phyloP scores from a whole-genome alignment of 2,113 vertebrate species.

The Brachyhypopomus gauderio region DNA sequence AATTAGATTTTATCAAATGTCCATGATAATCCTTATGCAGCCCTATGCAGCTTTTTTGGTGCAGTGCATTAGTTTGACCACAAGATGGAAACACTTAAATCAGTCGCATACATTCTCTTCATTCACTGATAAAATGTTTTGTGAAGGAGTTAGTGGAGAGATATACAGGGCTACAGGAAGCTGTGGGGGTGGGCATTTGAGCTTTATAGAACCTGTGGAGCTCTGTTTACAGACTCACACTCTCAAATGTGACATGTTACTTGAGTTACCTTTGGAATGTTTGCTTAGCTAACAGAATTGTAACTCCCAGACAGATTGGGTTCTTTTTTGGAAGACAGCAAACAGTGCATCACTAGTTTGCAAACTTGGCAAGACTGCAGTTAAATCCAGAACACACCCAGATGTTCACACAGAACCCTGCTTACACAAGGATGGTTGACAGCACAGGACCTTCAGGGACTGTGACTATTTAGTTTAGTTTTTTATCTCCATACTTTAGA shows the following conservation, averaged over 20 bases:
- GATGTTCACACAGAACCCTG: slow-evolving; percentile 65
- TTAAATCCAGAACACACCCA: slow-evolving; percentile 51
- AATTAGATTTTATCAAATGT: too few relatives aligned
- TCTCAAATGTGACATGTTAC: slow-evolving; percentile 7
- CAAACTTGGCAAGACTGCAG: slow-evolving; percentile 34
- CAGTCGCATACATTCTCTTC: neutral
- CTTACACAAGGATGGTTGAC: slow-evolving; percentile 59
- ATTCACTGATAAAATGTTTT: neutral
- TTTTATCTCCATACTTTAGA: neutral
- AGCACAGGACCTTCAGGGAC: slow-evolving; percentile 24
- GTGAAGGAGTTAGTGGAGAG: neutral
- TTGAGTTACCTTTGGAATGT: slow-evolving; percentile 26
- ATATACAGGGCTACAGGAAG: neutral
- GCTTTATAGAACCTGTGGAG: neutral
- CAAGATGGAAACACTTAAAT: slow-evolving; percentile 65
- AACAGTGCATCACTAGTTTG: slow-evolving; percentile 10
- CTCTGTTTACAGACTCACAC: neutral
- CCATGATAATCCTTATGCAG: neutral
- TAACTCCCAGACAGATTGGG: neutral
- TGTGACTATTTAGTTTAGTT: slow-evolving; percentile 15
- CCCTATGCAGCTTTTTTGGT: neutral
- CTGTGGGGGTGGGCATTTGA: neutral
- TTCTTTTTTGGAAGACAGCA: slow-evolving; percentile 25
- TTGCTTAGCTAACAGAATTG: neutral
- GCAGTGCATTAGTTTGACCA: slow-evolving; percentile 47